Conservation (phyloP, 2,113 vertebrate genomes). For the Triplophysa rosa region DNA sequence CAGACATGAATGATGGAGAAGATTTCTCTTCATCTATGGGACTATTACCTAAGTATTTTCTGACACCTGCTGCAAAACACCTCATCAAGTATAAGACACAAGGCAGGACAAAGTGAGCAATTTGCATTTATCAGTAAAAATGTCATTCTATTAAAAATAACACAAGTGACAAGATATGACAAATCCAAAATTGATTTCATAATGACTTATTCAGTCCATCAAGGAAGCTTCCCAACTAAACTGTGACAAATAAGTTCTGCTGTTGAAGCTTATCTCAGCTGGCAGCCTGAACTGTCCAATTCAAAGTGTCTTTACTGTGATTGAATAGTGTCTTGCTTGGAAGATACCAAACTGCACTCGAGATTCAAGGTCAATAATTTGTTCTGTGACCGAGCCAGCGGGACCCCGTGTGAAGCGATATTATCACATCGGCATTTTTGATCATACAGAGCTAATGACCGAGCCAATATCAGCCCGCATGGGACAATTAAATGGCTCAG, state of each 20-base stretch:
- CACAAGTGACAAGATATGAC: not conserved
- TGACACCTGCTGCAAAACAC: not conserved
- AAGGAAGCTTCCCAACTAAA: too few species aligned
- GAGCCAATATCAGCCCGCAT: slow-evolving; percentile 1
- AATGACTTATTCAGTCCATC: too few species aligned
- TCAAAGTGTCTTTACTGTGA: too few species aligned
- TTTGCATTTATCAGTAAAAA: not conserved
- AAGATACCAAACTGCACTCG: too few species aligned
- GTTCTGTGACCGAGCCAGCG: not conserved
- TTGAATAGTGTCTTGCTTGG: too few species aligned
- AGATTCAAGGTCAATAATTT: too few species aligned
- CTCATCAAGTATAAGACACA: not conserved
- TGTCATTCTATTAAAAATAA: not conserved
- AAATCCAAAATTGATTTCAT: not conserved
- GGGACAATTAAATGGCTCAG: not conserved
- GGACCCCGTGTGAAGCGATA: not conserved
- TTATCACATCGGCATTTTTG: slow-evolving; percentile 30
- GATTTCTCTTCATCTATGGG: not conserved
- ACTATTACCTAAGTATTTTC: not conserved
- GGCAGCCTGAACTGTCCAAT: too few species aligned
- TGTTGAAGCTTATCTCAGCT: too few species aligned
- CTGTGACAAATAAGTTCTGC: too few species aligned
- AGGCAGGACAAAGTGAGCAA: not conserved
- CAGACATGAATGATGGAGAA: slow-evolving; percentile 6
- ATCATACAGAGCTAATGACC: slow-evolving; percentile 12